Conservation (phyloP, 2,888 invertebrate species). For the Cotesia congregata region DNA sequence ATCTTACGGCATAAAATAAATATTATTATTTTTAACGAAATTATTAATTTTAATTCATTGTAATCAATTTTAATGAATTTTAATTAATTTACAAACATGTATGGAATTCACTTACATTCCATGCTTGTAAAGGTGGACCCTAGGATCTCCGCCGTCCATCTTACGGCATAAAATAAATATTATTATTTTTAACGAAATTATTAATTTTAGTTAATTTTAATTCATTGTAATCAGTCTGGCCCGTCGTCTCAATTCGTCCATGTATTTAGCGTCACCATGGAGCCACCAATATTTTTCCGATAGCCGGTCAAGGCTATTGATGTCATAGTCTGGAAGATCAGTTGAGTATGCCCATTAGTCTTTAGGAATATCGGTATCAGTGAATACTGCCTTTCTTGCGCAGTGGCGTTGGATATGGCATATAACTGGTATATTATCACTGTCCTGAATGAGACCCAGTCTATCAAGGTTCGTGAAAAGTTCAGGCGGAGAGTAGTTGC, state of each 20-base stretch:
- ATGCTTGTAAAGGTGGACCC: no score
- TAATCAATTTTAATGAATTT: no score
- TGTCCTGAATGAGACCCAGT: conserved; percentile 14
- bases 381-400: conserved; percentile 3
- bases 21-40: no score
- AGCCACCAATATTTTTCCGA: conserved; percentile 24
- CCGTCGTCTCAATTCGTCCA: conserved; percentile 30
- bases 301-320: conserved; percentile 23
- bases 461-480: conserved; percentile 6
- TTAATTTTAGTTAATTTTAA: no score
- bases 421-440: conserved; percentile 11
- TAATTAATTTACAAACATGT: no score
- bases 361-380: neutral
- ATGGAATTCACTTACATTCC: no score
- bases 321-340: conserved; percentile 34
- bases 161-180: no score
- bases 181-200: no score
- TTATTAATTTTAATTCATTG: no score
- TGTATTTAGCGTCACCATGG: conserved; percentile 22
- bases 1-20: no score
- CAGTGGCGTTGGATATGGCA: conserved; percentile 5
- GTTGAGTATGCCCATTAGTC: conserved; percentile 8
- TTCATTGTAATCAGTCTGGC: no score
- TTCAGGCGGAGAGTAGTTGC: conserved; percentile 7
- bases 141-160: no score